A percentile compares a stretch with the other conserved stretches of the same genome.
These are phyloP conservation scores for Amniataba percoides DNA, from an alignment of 2,797 vertebrate genomes.

Conservation along the genomic window DNA sequence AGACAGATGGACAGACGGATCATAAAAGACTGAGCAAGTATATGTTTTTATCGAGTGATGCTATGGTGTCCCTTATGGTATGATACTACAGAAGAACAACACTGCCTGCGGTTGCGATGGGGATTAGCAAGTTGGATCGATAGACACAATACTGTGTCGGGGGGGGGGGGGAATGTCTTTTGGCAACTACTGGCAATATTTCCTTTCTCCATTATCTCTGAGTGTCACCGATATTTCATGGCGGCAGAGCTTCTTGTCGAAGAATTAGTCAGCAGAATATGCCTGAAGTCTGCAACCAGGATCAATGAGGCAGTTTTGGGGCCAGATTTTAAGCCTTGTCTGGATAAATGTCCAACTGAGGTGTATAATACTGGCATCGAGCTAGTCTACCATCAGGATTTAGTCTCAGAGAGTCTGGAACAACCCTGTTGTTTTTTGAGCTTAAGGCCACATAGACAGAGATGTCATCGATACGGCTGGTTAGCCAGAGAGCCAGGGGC, in stretches of 20 bases:
- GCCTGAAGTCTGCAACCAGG: slow-evolving; percentile 1
- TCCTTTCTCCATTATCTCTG: slow-evolving; percentile 29
- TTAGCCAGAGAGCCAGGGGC: slow-evolving; percentile 58
- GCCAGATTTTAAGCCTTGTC: neutral
- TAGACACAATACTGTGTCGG: slow-evolving; percentile 9
- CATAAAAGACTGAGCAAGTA: neutral
- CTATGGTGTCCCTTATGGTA: neutral
- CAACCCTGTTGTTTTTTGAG: slow-evolving; percentile 37
- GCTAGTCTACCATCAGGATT: neutral
- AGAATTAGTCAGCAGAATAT: slow-evolving; percentile 25
- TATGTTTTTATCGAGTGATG: slow-evolving; percentile 9
- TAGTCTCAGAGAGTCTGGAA: slow-evolving; percentile 12
- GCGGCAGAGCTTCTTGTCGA: neutral
- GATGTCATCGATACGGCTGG: slow-evolving; percentile 63
- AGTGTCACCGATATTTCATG: slow-evolving; percentile 24
- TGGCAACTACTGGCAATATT: slow-evolving; percentile 33
- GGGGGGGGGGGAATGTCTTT: neutral
- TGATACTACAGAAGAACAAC: slow-evolving; percentile 11
- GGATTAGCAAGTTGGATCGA: slow-evolving; percentile 42
- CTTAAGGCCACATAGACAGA: slow-evolving; percentile 48
- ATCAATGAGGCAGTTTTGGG: neutral
- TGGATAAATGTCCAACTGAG: neutral
- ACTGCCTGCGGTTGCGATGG: neutral
- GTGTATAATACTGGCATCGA: slow-evolving; percentile 2
- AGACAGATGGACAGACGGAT: neutral